Conservation (phyloP, 23 tunicate genomes). For the Ciona savignyi region DNA sequence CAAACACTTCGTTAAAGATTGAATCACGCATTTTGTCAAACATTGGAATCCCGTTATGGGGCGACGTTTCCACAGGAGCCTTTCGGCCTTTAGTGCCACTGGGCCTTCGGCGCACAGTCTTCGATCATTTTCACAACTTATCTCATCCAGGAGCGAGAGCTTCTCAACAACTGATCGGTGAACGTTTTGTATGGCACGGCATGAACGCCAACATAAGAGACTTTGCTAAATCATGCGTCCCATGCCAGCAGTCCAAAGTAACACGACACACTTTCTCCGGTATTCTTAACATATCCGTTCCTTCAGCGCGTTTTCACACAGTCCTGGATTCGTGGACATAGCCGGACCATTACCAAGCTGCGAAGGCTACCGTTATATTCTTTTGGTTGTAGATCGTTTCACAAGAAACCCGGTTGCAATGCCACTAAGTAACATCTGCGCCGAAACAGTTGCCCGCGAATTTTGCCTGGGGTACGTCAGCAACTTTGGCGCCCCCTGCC, state of each 20-base stretch:
- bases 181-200: slow-evolving; percentile 8
- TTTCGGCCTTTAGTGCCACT: not conserved
- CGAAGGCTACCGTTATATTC: too few species aligned
- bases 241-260: slow-evolving; percentile 5
- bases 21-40: not conserved
- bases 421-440: not conserved
- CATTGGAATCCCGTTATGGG: too few species aligned
- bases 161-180: not conserved
- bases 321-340: too few species aligned
- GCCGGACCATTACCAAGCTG: too few species aligned
- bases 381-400: slow-evolving; percentile 1
- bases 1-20: not conserved
- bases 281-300: not conserved
- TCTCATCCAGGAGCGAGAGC: not conserved
- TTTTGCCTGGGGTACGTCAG: not conserved
- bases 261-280: not conserved
- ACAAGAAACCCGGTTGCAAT: slow-evolving; percentile 1
- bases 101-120: not conserved
- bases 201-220: not conserved
- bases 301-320: slow-evolving; percentile 7
- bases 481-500: slow-evolving; percentile 5
- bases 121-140: not conserved
- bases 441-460: not conserved
- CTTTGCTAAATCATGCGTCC: not conserved
- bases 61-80: too few species aligned